Evolutionary conservation across 2,888 invertebrate species (phyloP), one percentile per base, ranked within the genome.

Genomic region (Cataglyphis albicans): DNA sequence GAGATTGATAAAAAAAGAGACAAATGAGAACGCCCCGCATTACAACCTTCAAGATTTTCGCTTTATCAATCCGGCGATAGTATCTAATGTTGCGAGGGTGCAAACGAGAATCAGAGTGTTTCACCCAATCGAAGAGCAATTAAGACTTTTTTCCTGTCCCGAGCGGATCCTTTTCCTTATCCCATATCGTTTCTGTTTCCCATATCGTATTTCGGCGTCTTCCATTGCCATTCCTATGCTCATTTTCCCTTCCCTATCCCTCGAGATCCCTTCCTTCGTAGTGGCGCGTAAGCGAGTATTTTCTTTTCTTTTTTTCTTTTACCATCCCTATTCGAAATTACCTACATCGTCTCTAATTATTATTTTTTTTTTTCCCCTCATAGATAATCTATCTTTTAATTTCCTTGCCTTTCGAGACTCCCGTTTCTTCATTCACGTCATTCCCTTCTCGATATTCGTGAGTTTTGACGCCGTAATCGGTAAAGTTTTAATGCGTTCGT

Each of bases 281-380:
- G 35, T 65, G 41, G 63, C 74, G 38, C 32, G 75, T 59, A 59
- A 75, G 64, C 84, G 83, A 86, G 83, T 86, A 84, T 65, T 84
- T 78, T 83, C 0, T 32, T 61, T 44, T 52, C 35, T 55, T 67
- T 35, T 55, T 84, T 85, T 84, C 83, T 70, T 38, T 76, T 78
- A 83, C 41, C 1, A 74, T 75, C 81, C 57, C 81, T 59, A 64
- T 59, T 65, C 78, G 70, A 78, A 89, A 87, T 90, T 89, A 86
- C 84, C 84, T 86, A 84, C 59, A 84, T 73, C 83, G 64, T 67
- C 82, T 88, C 86, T 91, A 90, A 91, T 91, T 91, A 86, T 21
- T 21, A 1, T 29, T 29, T 88, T 85, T 91, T 91, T 89, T 86
- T 85, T 84, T 84, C 76, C 76, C 48, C 55, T 75, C 82, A 35